Evolutionary conservation across 1,140 invertebrate species (phyloP), one percentile per base, ranked within the genome.

Genomic region (Chelonus insularis): DNA sequence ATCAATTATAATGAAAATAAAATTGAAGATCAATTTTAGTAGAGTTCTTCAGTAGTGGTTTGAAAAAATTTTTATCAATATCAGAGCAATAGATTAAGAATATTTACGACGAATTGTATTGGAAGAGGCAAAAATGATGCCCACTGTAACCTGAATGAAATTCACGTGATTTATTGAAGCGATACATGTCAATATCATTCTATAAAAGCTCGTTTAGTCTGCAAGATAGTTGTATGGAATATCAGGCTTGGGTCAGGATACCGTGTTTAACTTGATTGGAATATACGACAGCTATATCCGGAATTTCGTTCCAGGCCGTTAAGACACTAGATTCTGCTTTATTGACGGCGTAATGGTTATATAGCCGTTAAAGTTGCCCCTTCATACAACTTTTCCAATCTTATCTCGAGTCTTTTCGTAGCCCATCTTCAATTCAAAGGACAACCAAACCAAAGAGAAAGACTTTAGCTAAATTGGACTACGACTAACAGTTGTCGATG

Each of bases 301-400:
- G 74, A 77, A 79, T 78, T 78, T 77, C 75, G 70, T 76, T 78
- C 69, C 72, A 68, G 72, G 65, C 72, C 72, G 75, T 77, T 78
- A 76, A 77, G 75, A 73, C 76, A 76, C 75, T 78, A 76, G 76
- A 79, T 78, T 78, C 77, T 72, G 76, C 74, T 79, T 77, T 78
- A 78, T 77, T 71, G 75, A 71, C 71, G 75, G 63, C 70, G 79
- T 82, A 82, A 82, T 81, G 73, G 81, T 76, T 74, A 77, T 80
- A 80, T 80, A 81, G 80, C 79, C 78, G 80, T 81, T 80, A 80
- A 77, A 76, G 68, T 77, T 74, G 73, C 73, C 75, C 77, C 58
- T 76, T 80, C 73, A 70, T 81, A 78, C 79, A 82, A 82, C 79
- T 82, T 82, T 83, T 82, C 81, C 81, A 82, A 82, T 83, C 80